These are phyloP conservation scores for Volucella inflata DNA, from an alignment of 2,888 invertebrate species.

Conservation along the genomic window DNA sequence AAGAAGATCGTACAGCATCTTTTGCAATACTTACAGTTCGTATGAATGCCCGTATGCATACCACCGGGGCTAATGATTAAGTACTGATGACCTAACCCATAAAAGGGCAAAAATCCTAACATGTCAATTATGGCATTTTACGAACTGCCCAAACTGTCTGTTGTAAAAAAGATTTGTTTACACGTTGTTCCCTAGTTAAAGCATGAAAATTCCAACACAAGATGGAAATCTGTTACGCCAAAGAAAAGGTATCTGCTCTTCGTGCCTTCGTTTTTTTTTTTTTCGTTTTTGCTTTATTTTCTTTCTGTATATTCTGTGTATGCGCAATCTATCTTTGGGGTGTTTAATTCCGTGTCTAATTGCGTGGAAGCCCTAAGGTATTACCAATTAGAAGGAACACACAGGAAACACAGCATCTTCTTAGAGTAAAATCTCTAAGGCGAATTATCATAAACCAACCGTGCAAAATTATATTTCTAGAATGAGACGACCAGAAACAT, in stretches of 20 bases:
- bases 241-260: neutral
- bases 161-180: conserved; percentile 48
- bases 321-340: conserved; percentile 60
- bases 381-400: conserved; percentile 81
- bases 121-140: conserved; percentile 73
- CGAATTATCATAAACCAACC: conserved; percentile 68
- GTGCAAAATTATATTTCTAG: conserved; percentile 61
- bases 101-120: conserved; percentile 54
- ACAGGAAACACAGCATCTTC: conserved; percentile 24
- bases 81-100: conserved; percentile 72
- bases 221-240: conserved; percentile 50
- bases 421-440: conserved; percentile 38
- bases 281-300: neutral
- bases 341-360: conserved; percentile 72
- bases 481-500: conserved; percentile 21
- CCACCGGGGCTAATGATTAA: conserved; percentile 58
- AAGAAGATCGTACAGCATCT: conserved; percentile 16
- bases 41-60: neutral
- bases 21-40: conserved; percentile 27
- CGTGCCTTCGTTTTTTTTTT: too few relatives aligned
- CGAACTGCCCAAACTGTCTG: conserved; percentile 57
- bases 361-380: conserved; percentile 78
- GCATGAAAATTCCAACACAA: conserved; percentile 71
- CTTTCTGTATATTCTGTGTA: conserved; percentile 9
- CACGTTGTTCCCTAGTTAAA: conserved; percentile 74